Base-by-base conservation (phyloP, 2,888 invertebrate species). In the Philhelius pedissequus region DNA sequence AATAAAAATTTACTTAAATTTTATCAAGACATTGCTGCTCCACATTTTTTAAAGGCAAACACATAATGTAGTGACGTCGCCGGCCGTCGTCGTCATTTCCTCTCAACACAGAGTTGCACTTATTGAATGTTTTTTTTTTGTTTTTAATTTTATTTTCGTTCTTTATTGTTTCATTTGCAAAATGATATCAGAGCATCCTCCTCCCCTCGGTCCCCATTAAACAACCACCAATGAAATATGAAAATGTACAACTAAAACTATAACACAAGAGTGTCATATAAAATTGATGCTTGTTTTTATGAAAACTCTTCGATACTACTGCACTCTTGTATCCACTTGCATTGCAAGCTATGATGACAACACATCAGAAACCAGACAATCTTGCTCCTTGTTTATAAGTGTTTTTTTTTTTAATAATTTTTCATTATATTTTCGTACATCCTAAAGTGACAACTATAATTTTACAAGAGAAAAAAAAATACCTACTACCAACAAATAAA, bases 381-480 rank as follows among this genome's bases (percentile, higher is more conserved):
- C 5, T 15, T 25, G 20, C 25, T 58, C 4, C 25, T 30, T 18
- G 25, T 56, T 48, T 38, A 3, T 40, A 15, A 1, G 9, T 27
- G 8, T 50, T 27, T 54, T 15, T 18, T 54, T 54, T 54, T 35
- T 56, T 56, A n/a, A 8, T 30, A 56, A n/a, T 54, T 56, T 35
- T 56, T 35, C 15, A 22, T 60, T 60, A 58, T 25, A 35, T 56
- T 54, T 54, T 54, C n/a, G n/a, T 22, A 27, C 40, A 38, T 40
- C 40, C 60, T 11, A 60, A 60, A 60, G 60, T 60, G 40, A 60
- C 38, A 76, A 50, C 76, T 68, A 68, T 56, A 45, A 48, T 8
- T 75, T 22, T 56, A 22, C 38, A 58, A 48, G 18, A 27, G 40
- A 20, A 50, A 58, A 11, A 54, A 58, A 20, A 35, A 6, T 22